Evolutionary conservation across 1,140 invertebrate genomes (phyloP).

Genomic region (Bombus impatiens): DNA sequence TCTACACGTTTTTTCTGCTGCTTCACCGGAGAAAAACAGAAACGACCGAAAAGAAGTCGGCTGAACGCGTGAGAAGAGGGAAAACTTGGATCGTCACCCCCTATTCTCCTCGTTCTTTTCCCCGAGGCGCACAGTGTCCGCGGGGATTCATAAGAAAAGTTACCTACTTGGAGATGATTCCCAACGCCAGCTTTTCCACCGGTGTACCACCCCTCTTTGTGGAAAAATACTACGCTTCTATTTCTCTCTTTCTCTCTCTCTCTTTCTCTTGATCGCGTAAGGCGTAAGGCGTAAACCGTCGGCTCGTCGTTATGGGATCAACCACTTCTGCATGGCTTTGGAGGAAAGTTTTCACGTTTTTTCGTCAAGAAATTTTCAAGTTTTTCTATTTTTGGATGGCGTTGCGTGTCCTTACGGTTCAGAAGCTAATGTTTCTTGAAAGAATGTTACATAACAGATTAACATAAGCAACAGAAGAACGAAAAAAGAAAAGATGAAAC

Average conservation of each 20-base stretch:
- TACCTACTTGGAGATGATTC: conserved; percentile 60
- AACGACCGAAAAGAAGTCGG: neutral
- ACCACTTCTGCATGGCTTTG: conserved; percentile 35
- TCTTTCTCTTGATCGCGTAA: neutral
- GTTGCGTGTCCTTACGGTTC: neutral
- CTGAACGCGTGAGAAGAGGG: neutral
- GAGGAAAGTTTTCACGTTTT: neutral
- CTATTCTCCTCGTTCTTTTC: conserved; percentile 28
- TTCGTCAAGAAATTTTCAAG: neutral
- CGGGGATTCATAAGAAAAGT: conserved; percentile 74
- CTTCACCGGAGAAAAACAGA: neutral
- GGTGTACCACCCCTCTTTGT: conserved; percentile 22
- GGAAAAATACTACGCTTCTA: conserved; percentile 36
- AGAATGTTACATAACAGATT: neutral
- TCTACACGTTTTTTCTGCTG: conserved; percentile 5
- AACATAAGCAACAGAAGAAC: too few relatives aligned
- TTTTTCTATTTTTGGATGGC: neutral
- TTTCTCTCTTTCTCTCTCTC: conserved; percentile 41
- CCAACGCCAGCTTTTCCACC: conserved; percentile 7
- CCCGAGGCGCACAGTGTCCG: conserved; percentile 46
- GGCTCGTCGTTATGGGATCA: conserved; percentile 61
- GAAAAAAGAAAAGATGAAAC: too few relatives aligned
- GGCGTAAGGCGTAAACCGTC: conserved; percentile 42
- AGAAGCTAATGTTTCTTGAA: neutral
- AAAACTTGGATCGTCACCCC: conserved; percentile 41